These are phyloP conservation scores for Gila robusta DNA, from an alignment of 2,797 vertebrate genomes.

Conservation along the genomic window DNA sequence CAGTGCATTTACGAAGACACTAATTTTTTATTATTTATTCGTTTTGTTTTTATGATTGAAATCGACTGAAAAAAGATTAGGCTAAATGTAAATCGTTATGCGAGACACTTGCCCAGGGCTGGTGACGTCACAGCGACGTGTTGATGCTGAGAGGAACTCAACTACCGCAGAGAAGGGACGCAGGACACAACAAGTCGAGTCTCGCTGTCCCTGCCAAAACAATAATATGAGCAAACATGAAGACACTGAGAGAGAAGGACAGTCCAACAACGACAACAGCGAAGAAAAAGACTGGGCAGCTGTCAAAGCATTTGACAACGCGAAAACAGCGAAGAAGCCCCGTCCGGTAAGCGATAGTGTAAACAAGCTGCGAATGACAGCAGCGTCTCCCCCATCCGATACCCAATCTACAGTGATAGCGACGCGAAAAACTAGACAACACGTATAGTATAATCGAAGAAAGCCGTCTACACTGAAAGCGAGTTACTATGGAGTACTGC, in stretches of 20 bases:
- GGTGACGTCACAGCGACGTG: slow-evolving; percentile 10
- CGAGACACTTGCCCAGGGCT: background rate
- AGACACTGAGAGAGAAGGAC: background rate
- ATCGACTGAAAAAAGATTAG: background rate
- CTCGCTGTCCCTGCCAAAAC: background rate
- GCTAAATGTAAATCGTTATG: background rate
- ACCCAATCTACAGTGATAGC: background rate
- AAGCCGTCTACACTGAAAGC: background rate
- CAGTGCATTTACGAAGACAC: background rate
- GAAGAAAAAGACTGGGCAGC: slow-evolving; percentile 74
- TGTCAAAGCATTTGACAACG: slow-evolving; percentile 75
- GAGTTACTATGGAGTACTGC: too few relatives aligned
- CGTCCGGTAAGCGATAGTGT: slow-evolving; percentile 75
- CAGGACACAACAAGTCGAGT: background rate
- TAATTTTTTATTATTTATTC: background rate
- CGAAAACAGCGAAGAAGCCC: slow-evolving; percentile 73
- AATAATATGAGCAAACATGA: slow-evolving; percentile 62
- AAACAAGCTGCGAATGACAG: background rate
- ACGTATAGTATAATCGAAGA: background rate
- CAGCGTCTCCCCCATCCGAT: background rate
- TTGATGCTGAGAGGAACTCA: background rate
- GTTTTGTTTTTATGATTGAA: background rate
- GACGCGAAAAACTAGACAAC: background rate
- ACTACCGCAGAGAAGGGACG: background rate
- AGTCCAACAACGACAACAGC: slow-evolving; percentile 19